Evolutionary conservation across 2,797 vertebrate species (phyloP).

Genomic region (Amblyopsis hoosieri): DNA sequence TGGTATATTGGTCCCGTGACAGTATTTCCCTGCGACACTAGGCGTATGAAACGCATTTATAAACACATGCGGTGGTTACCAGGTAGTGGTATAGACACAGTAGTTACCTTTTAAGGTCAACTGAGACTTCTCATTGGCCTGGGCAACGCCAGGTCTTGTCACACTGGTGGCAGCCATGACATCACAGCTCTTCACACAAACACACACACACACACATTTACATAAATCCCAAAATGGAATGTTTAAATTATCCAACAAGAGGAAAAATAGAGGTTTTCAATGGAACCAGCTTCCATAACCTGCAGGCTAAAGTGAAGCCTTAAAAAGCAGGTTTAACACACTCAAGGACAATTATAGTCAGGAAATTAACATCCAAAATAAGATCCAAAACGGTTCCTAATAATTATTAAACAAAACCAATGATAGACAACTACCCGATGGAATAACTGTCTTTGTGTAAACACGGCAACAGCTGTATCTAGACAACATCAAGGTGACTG

Average conservation of each 20-base stretch:
- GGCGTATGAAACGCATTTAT: too few species aligned
- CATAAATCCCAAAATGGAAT: not conserved
- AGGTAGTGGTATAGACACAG: not conserved
- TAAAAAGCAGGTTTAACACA: not conserved
- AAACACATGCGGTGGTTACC: too few species aligned
- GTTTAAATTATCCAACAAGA: too few species aligned
- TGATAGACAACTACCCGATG: not conserved
- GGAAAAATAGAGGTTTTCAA: not conserved
- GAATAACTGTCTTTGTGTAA: not conserved
- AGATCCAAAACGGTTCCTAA: not conserved
- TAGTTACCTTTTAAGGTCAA: conserved; percentile 89
- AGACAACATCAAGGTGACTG: conserved; percentile 52
- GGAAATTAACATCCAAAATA: not conserved
- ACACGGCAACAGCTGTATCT: not conserved
- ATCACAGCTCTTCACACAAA: conserved; percentile 77
- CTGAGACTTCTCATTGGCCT: conserved; percentile 86
- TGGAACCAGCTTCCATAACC: not conserved
- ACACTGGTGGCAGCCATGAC: conserved; percentile 91
- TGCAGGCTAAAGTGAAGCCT: not conserved
- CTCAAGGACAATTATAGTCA: conserved; percentile 1
- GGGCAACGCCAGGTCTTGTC: conserved; percentile 82
- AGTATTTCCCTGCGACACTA: too few species aligned
- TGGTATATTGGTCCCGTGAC: too few species aligned
- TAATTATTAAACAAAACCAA: not conserved
- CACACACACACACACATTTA: not conserved